A percentile compares a stretch with the other conserved stretches of the same genome.
Conservation (phyloP, 2,113 vertebrate species). For the Cepphus grylle region DNA sequence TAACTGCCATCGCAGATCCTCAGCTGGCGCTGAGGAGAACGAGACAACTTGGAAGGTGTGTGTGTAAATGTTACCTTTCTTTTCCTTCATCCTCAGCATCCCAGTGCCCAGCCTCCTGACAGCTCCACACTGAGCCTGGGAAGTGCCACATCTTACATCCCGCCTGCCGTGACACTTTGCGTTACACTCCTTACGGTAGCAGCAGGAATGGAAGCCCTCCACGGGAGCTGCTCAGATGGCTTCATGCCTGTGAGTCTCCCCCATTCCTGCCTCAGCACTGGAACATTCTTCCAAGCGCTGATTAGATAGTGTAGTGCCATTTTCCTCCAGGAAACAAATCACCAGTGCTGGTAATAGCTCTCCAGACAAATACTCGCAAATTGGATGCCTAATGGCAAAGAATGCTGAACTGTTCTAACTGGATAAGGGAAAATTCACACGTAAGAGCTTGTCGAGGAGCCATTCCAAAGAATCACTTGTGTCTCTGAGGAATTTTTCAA, state of each 20-base stretch:
- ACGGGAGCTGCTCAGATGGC: background rate
- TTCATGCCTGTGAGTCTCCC: background rate
- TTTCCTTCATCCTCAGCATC: background rate
- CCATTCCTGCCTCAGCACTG: background rate
- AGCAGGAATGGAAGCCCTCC: background rate
- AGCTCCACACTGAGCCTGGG: rapidly evolving
- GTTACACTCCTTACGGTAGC: background rate
- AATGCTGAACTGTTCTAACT: background rate
- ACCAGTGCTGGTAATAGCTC: background rate
- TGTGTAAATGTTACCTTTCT: background rate
- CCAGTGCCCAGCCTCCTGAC: background rate
- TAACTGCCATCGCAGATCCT: background rate
- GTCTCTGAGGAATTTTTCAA: background rate
- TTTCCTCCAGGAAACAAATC: background rate
- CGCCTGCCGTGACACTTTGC: background rate
- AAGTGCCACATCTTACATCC: background rate
- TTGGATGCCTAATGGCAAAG: background rate
- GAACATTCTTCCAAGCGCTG: background rate
- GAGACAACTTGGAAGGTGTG: background rate
- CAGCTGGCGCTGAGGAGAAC: background rate
- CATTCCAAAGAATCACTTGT: background rate
- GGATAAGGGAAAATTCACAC: background rate
- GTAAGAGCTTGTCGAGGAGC: background rate
- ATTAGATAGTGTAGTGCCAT: background rate
- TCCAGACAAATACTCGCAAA: background rate